phyloP scores from a whole-genome alignment of 1,140 invertebrate genomes.

The Drosophila baimaii region DNA sequence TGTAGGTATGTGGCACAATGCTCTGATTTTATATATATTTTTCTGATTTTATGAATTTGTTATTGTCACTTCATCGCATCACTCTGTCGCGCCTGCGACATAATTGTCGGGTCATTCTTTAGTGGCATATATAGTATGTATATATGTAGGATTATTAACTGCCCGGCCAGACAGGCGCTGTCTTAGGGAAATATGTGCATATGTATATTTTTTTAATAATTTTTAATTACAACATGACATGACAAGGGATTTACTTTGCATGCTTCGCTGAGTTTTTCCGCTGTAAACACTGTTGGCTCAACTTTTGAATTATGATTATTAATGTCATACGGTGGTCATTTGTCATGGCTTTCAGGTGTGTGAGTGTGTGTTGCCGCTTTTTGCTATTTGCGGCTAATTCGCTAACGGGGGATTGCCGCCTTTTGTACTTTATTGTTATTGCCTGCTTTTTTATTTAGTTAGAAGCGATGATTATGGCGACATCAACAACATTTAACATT shows the following conservation, averaged over 20 bases:
- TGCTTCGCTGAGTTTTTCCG: conserved; percentile 67
- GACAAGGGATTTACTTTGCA: conserved; percentile 74
- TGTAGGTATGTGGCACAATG: conserved; percentile 44
- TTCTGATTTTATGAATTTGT: conserved; percentile 34
- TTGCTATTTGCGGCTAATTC: conserved; percentile 16
- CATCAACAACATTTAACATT: conserved; percentile 37
- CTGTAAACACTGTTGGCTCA: conserved; percentile 62
- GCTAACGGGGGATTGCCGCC: conserved; percentile 55
- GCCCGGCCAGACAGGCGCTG: conserved; percentile 27
- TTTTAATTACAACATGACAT: conserved; percentile 81
- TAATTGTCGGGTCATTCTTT: conserved; percentile 34
- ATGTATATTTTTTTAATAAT: conserved; percentile 53
- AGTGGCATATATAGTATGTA: neutral
- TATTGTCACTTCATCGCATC: conserved; percentile 23
- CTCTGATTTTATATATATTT: neutral
- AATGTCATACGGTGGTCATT: conserved; percentile 76
- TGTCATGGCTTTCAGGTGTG: conserved; percentile 63
- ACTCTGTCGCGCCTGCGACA: conserved; percentile 24
- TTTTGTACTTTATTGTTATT: conserved; percentile 74
- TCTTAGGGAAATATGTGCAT: conserved; percentile 31
- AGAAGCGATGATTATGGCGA: conserved; percentile 76
- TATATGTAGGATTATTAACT: conserved; percentile 39
- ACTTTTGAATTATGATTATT: conserved; percentile 79
- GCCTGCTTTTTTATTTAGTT: conserved; percentile 70
- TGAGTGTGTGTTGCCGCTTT: conserved; percentile 40